Percentiles rank a stretch among this genome's conserved stretches.
These are phyloP conservation scores for Nephrotoma guestfalica DNA, from an alignment of 2,888 invertebrate species.

Conservation along the genomic window DNA sequence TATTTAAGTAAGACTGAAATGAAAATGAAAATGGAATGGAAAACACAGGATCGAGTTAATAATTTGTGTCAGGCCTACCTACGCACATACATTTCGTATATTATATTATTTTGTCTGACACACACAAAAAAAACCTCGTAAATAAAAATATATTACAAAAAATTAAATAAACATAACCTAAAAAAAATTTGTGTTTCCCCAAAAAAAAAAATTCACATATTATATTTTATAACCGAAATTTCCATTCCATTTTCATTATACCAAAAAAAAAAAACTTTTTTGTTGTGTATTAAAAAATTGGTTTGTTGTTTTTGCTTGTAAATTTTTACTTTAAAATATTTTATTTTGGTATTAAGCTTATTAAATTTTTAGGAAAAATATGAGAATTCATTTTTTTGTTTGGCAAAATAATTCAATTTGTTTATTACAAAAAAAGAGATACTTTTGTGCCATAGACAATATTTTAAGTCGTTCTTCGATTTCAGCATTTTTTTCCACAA, in stretches of 20 bases:
- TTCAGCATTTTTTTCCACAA: background rate
- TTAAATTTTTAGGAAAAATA: background rate
- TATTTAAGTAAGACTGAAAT: background rate
- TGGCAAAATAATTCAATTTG: background rate
- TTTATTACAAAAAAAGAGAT: background rate
- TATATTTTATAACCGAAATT: background rate
- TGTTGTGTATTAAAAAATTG: background rate
- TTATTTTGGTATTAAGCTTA: background rate
- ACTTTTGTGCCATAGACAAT: background rate
- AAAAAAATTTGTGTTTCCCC: background rate
- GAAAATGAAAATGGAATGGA: background rate
- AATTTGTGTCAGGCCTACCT: background rate
- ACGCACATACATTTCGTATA: background rate
- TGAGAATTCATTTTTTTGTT: background rate
- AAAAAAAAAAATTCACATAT: background rate
- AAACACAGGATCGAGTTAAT: background rate
- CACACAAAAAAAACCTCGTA: background rate
- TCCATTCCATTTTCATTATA: background rate
- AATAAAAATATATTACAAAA: background rate
- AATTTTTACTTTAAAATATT: background rate
- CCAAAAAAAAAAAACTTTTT: background rate
- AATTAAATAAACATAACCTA: background rate
- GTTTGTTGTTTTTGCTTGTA: background rate
- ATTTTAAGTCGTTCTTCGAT: background rate
- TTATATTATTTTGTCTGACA: background rate